Evolutionary conservation across 2,113 vertebrate genomes (phyloP).

Genomic region (Phrynocephalus versicolor): DNA sequence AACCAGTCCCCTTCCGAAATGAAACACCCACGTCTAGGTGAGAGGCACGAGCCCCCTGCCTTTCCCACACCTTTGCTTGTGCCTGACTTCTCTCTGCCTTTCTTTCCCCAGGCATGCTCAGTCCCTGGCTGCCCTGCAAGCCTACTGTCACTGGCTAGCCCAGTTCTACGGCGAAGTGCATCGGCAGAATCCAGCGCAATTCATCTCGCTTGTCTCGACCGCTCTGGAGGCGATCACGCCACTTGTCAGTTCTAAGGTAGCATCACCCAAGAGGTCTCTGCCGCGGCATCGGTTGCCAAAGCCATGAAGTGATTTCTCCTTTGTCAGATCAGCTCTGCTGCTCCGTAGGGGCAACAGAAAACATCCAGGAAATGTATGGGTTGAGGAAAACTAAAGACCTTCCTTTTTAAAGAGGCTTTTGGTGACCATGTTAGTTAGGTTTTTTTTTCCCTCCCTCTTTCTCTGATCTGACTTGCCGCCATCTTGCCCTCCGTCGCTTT

Average conservation of each 20-base stretch:
- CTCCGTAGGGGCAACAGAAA: neutral
- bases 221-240: conserved; percentile 89
- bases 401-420: too few relatives aligned
- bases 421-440: too few relatives aligned
- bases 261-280: neutral
- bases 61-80: neutral
- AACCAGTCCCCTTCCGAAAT: too few relatives aligned
- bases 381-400: neutral
- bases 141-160: conserved; percentile 95
- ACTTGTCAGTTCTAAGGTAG: conserved; percentile 94
- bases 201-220: conserved; percentile 91
- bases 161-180: conserved; percentile 96
- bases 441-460: too few relatives aligned
- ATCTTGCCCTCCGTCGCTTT: too few relatives aligned
- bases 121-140: conserved; percentile 94
- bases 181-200: conserved; percentile 89
- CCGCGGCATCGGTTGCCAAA: neutral
- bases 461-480: too few relatives aligned
- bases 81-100: neutral
- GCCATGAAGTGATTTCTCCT: neutral
- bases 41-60: too few relatives aligned
- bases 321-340: neutral
- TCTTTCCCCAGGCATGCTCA: conserved; percentile 86
- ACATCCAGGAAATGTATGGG: neutral
- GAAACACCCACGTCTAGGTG: too few relatives aligned